Percentiles rank a stretch among this genome's conserved stretches.
These are phyloP conservation scores for Scaeva pyrastri DNA, from an alignment of 2,888 invertebrate genomes.

Conservation along the genomic window DNA sequence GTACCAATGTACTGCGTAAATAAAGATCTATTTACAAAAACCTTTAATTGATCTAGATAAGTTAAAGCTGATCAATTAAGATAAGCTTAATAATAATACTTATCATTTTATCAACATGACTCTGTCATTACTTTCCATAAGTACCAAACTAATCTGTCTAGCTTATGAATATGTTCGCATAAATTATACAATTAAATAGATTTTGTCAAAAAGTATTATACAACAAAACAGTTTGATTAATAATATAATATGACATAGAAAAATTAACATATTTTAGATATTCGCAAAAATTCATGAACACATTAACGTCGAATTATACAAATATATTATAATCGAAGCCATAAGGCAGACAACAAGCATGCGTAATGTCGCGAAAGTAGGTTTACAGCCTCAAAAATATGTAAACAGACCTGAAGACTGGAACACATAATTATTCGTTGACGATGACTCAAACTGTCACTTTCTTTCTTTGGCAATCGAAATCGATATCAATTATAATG, in stretches of 20 bases:
- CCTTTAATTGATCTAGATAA: constrained; percentile 7
- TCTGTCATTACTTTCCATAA: too few relatives aligned
- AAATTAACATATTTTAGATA: too few relatives aligned
- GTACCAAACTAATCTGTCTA: too few relatives aligned
- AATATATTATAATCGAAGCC: not conserved
- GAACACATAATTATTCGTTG: not conserved
- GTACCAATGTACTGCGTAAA: not conserved
- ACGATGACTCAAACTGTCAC: constrained; percentile 47
- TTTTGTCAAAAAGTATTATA: too few relatives aligned
- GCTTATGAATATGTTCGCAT: too few relatives aligned
- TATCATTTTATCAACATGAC: not conserved
- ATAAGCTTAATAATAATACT: not conserved
- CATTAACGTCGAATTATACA: not conserved
- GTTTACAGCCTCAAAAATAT: not conserved
- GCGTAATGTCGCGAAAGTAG: constrained; percentile 27
- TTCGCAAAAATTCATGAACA: not conserved
- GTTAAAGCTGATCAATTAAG: not conserved
- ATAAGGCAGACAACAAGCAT: not conserved
- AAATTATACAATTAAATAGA: too few relatives aligned
- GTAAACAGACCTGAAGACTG: not conserved
- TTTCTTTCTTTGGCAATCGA: constrained; percentile 64
- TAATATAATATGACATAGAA: too few relatives aligned
- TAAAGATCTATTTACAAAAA: not conserved
- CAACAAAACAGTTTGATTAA: too few relatives aligned
- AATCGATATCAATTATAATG: constrained; percentile 55